Evolutionary conservation across 1,140 invertebrate species (phyloP).

Genomic region (Lordiphosa stackelbergi): DNA sequence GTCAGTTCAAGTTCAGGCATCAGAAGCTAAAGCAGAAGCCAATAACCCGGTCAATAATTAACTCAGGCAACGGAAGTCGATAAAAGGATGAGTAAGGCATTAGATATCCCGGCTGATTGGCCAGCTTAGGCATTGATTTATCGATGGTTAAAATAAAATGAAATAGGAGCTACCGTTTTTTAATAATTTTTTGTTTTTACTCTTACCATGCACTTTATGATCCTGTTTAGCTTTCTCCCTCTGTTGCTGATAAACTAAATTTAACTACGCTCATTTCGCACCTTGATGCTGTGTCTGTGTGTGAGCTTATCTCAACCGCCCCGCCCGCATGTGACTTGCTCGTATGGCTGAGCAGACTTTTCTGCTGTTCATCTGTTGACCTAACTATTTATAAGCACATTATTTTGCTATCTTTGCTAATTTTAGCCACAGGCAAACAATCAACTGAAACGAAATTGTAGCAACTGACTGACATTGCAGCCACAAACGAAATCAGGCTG

Average conservation of each 20-base stretch:
- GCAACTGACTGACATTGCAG: conserved; percentile 55
- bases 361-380: conserved; percentile 44
- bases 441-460: conserved; percentile 34
- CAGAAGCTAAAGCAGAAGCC: conserved; percentile 24
- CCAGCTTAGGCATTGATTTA: no score
- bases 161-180: no score
- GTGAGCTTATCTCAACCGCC: conserved; percentile 7
- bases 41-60: conserved; percentile 42
- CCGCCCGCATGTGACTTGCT: conserved; percentile 35
- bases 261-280: conserved; percentile 9
- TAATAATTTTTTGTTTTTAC: no score
- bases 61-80: conserved; percentile 6
- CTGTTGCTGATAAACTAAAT: no score
- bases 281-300: conserved; percentile 12
- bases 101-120: no score
- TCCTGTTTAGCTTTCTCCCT: no score
- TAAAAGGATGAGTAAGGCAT: not conserved
- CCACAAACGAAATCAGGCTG: conserved; percentile 53
- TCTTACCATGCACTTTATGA: no score
- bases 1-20: conserved; percentile 46
- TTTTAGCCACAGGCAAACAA: conserved; percentile 56
- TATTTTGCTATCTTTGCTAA: conserved; percentile 66
- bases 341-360: conserved; percentile 21
- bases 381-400: conserved; percentile 65
- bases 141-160: no score